Evolutionary conservation across 2,797 vertebrate species (phyloP).

Genomic region (Eulemur mongoz): DNA sequence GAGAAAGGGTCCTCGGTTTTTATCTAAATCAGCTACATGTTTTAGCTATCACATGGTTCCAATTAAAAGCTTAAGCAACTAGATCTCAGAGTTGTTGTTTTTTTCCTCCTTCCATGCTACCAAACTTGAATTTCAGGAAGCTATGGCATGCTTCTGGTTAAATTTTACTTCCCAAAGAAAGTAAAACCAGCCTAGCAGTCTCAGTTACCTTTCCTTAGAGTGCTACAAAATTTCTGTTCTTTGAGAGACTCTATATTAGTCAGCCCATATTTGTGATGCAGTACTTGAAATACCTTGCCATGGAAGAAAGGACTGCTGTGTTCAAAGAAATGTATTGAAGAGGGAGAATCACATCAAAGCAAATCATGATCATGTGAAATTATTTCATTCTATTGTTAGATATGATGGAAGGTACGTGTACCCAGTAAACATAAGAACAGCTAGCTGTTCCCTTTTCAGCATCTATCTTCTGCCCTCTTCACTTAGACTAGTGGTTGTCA

Average conservation of each 20-base stretch:
- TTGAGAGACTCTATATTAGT: not conserved
- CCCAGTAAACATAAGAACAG: constrained; percentile 24
- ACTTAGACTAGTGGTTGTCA: constrained; percentile 50
- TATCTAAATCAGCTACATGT: constrained; percentile 60
- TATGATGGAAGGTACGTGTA: not conserved
- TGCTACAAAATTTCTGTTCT: constrained; percentile 41
- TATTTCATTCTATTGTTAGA: constrained; percentile 48
- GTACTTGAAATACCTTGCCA: constrained; percentile 18
- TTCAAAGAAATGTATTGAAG: constrained; percentile 37
- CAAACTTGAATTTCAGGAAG: constrained; percentile 31
- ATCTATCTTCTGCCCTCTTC: constrained; percentile 40
- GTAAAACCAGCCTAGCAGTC: not conserved
- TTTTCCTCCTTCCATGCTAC: not conserved
- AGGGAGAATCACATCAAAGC: constrained; percentile 36
- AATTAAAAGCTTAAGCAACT: constrained; percentile 67
- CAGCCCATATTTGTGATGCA: constrained; percentile 20
- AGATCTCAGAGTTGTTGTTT: not conserved
- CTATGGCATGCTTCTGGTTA: not conserved
- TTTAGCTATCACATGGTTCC: constrained; percentile 58
- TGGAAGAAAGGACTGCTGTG: constrained; percentile 35
- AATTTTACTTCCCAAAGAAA: constrained; percentile 39
- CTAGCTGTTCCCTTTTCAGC: constrained; percentile 27
- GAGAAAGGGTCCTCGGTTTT: constrained; percentile 45
- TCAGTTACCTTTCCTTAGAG: constrained; percentile 20
- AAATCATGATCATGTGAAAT: constrained; percentile 45